A percentile compares a stretch with the other conserved stretches of the same genome.
These are phyloP conservation scores for Drosophila sulfurigaster DNA, from an alignment of 1,140 invertebrate genomes.

Conservation along the genomic window DNA sequence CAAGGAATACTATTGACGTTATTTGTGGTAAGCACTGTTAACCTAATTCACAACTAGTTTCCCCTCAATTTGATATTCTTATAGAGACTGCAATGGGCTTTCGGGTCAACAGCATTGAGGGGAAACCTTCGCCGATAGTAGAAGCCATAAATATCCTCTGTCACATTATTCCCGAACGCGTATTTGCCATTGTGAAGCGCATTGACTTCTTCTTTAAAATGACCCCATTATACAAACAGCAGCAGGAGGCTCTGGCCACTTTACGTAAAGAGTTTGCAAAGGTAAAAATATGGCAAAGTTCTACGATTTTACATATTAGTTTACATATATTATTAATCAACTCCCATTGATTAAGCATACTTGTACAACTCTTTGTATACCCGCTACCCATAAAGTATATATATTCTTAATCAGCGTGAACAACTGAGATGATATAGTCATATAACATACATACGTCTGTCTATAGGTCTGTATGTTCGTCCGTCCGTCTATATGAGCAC, in stretches of 20 bases:
- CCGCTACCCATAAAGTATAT: too few relatives aligned
- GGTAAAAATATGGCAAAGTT: conserved; percentile 3
- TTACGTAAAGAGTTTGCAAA: conserved; percentile 40
- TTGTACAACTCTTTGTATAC: too few relatives aligned
- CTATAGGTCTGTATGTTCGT: too few relatives aligned
- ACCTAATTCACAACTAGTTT: neutral
- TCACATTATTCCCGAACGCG: conserved; percentile 37
- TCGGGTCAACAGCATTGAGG: conserved; percentile 62
- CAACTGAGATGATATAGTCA: too few relatives aligned
- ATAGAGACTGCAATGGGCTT: conserved; percentile 67
- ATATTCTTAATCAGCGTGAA: too few relatives aligned
- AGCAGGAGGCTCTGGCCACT: conserved; percentile 34
- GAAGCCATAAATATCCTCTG: conserved; percentile 49
- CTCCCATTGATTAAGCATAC: too few relatives aligned
- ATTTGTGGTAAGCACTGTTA: conserved; percentile 50
- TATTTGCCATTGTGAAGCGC: conserved; percentile 44
- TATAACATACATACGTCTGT: too few relatives aligned
- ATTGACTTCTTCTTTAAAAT: conserved; percentile 30
- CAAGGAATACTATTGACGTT: conserved; percentile 55
- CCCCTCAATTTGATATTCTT: neutral
- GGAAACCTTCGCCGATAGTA: conserved; percentile 44
- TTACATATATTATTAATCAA: too few relatives aligned
- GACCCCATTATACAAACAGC: conserved; percentile 29
- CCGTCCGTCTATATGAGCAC: too few relatives aligned
- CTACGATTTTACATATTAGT: too few relatives aligned